A percentile compares a stretch with the other conserved stretches of the same genome.
These are phyloP conservation scores for Neopelma chrysocephalum DNA, from an alignment of 2,797 vertebrate genomes.

Conservation along the genomic window DNA sequence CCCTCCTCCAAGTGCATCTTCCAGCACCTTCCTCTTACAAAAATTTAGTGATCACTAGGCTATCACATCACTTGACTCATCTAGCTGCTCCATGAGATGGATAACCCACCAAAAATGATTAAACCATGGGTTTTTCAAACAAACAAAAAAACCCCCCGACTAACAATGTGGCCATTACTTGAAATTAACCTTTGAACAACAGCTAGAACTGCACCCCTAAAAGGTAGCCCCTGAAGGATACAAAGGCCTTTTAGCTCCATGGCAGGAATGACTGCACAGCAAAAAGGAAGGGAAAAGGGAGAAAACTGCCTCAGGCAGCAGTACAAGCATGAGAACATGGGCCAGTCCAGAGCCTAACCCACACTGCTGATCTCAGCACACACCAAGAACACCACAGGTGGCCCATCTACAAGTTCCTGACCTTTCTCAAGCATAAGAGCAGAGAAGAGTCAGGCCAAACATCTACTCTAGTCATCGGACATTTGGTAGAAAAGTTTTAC, in stretches of 20 bases:
- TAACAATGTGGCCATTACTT: neutral
- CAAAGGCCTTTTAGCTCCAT: neutral
- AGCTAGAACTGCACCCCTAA: neutral
- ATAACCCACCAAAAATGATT: neutral
- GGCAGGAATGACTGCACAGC: neutral
- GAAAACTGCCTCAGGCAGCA: neutral
- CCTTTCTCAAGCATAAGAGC: neutral
- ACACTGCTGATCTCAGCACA: neutral
- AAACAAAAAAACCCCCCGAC: neutral
- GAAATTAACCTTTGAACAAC: neutral
- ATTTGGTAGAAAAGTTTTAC: neutral
- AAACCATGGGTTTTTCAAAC: neutral
- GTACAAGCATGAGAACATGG: rapidly evolving
- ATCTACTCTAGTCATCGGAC: neutral
- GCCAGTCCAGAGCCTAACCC: neutral
- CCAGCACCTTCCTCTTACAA: neutral
- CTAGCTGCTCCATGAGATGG: neutral
- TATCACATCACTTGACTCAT: neutral
- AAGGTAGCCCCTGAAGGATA: neutral
- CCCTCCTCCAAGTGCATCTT: neutral
- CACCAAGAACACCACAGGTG: neutral
- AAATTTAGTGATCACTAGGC: neutral
- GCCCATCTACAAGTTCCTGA: neutral
- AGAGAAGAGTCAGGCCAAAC: neutral
- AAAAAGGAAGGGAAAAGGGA: neutral